Percentiles rank a stretch among this genome's conserved stretches.
These are phyloP conservation scores for Orthonychiurus folsomi DNA, from an alignment of 2,888 invertebrate species.

Conservation along the genomic window DNA sequence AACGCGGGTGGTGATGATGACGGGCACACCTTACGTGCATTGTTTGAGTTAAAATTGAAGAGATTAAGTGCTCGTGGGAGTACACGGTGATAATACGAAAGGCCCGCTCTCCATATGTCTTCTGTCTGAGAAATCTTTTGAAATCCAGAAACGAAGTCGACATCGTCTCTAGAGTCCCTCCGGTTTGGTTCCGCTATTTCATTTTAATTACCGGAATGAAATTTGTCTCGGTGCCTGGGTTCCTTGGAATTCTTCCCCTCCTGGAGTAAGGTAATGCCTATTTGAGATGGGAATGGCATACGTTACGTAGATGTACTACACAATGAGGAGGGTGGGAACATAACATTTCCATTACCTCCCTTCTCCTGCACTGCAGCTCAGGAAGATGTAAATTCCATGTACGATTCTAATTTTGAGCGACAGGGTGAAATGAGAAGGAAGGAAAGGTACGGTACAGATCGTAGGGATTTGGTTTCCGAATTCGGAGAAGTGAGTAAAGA, in stretches of 20 bases:
- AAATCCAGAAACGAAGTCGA: not conserved
- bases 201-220: not conserved
- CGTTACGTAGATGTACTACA: not conserved
- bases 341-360: not conserved
- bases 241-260: not conserved
- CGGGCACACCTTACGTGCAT: too few relatives aligned
- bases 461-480: too few relatives aligned
- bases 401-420: not conserved
- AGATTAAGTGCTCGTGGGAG: too few relatives aligned
- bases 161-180: not conserved
- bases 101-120: not conserved
- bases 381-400: constrained; percentile 1
- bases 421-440: not conserved
- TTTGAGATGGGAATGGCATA: too few relatives aligned
- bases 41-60: too few relatives aligned
- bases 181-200: not conserved
- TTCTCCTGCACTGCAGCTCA: too few relatives aligned
- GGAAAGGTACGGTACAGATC: too few relatives aligned
- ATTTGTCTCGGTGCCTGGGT: not conserved
- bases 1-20: too few relatives aligned
- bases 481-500: too few relatives aligned
- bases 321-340: not conserved
- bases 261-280: not conserved
- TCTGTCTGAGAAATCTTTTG: not conserved
- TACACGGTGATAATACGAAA: not conserved